These are phyloP conservation scores for Sarcophaga subvicina DNA, from an alignment of 2,888 invertebrate species.

Conservation along the genomic window DNA sequence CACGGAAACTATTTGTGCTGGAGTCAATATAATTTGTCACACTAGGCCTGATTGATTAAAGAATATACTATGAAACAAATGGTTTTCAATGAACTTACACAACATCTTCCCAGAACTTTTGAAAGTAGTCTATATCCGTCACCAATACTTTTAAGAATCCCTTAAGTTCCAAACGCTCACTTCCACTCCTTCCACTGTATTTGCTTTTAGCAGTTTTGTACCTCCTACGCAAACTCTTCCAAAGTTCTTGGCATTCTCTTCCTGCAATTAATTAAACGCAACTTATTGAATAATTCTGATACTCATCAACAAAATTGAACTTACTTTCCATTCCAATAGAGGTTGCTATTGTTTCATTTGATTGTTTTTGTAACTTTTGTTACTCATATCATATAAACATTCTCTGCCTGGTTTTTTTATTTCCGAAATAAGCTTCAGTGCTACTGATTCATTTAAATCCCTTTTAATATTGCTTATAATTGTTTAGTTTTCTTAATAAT, in stretches of 20 bases:
- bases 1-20: neutral
- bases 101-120: neutral
- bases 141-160: neutral
- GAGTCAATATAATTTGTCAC: neutral
- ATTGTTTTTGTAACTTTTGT: neutral
- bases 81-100: neutral
- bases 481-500: too few species aligned
- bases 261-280: neutral
- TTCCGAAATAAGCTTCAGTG: too few species aligned
- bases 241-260: neutral
- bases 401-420: too few species aligned
- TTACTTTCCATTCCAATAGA: neutral
- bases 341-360: neutral
- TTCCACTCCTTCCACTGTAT: neutral
- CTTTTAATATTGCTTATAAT: too few species aligned
- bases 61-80: neutral
- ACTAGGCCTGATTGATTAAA: neutral
- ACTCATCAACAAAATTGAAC: neutral
- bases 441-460: too few species aligned
- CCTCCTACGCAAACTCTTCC: neutral
- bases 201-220: neutral
- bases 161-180: neutral
- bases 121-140: neutral
- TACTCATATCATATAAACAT: too few species aligned
- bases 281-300: neutral